Percentiles rank a stretch among this genome's conserved stretches.
These are phyloP conservation scores for Paramuricea clavata DNA, from an alignment of 92 coral and sea anemone species.

Conservation along the genomic window DNA sequence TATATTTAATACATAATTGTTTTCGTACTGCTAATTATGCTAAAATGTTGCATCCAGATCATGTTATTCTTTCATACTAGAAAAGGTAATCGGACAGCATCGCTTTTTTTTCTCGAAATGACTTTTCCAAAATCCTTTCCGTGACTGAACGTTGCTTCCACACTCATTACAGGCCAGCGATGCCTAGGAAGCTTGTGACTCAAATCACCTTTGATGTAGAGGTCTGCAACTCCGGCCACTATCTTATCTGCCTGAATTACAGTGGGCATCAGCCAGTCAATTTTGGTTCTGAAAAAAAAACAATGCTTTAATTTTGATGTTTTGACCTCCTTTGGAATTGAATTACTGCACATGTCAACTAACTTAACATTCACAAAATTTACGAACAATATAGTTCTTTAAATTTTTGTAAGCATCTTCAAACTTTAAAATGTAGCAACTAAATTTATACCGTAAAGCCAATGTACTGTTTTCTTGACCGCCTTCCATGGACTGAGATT, in stretches of 20 bases:
- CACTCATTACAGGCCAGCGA: slow-evolving; percentile 20
- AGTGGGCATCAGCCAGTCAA: slow-evolving; percentile 33
- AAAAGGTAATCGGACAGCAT: slow-evolving; percentile 21
- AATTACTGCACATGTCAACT: not conserved
- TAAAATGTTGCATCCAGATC: too few species aligned
- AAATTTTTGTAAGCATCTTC: not conserved
- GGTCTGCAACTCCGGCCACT: slow-evolving; percentile 4
- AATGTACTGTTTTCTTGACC: slow-evolving; percentile 19
- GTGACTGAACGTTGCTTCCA: not conserved
- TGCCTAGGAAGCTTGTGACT: slow-evolving; percentile 26
- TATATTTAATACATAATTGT: too few species aligned
- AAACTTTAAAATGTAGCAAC: not conserved
- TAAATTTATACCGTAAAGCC: slow-evolving; percentile 7
- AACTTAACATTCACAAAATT: not conserved
- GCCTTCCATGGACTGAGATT: slow-evolving; percentile 18
- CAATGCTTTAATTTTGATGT: not conserved
- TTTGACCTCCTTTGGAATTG: too few species aligned
- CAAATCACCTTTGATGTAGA: slow-evolving; percentile 5
- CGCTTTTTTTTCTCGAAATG: not conserved
- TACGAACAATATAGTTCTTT: too few species aligned
- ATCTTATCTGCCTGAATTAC: slow-evolving; percentile 11
- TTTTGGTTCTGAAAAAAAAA: not conserved
- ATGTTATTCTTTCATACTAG: too few species aligned
- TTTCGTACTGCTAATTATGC: too few species aligned
- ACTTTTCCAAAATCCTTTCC: slow-evolving; percentile 33